Evolutionary conservation across 2,888 invertebrate species (phyloP).

Genomic region (Calliphora vomitoria): DNA sequence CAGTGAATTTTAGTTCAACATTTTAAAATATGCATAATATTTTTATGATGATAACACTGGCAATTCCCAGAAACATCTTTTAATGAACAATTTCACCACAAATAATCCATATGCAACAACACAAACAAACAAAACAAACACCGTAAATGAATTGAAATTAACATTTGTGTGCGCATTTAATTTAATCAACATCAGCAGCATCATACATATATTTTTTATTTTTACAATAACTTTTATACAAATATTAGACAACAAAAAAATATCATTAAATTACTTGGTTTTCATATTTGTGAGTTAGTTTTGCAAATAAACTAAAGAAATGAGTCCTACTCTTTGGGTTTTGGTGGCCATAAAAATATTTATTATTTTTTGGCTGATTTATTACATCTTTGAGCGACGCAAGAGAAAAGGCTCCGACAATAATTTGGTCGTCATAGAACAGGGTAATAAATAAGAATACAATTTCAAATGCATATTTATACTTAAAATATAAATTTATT

Average conservation of each 20-base stretch:
- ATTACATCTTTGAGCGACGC: conserved; percentile 67
- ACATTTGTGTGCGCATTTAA: conserved; percentile 33
- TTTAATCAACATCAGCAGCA: neutral
- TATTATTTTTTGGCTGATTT: conserved; percentile 67
- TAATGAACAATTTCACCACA: conserved; percentile 15
- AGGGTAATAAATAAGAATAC: conserved; percentile 38
- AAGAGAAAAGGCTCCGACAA: conserved; percentile 52
- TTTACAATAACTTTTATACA: neutral
- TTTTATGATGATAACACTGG: conserved; percentile 10
- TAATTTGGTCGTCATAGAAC: conserved; percentile 51
- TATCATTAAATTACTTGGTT: no score
- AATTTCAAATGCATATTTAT: neutral
- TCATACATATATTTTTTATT: neutral
- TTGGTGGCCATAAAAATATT: conserved; percentile 71
- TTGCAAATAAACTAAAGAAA: neutral
- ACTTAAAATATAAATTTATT: neutral
- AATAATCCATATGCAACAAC: neutral
- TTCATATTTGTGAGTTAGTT: neutral
- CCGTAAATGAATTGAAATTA: neutral
- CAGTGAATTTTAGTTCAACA: neutral
- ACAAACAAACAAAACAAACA: neutral
- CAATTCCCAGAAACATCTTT: neutral
- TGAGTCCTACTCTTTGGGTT: conserved; percentile 62
- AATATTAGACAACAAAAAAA: conserved; percentile 1
- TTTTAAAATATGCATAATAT: neutral